Base-by-base conservation (phyloP, 2,113 vertebrate species). In the Micromys minutus region DNA sequence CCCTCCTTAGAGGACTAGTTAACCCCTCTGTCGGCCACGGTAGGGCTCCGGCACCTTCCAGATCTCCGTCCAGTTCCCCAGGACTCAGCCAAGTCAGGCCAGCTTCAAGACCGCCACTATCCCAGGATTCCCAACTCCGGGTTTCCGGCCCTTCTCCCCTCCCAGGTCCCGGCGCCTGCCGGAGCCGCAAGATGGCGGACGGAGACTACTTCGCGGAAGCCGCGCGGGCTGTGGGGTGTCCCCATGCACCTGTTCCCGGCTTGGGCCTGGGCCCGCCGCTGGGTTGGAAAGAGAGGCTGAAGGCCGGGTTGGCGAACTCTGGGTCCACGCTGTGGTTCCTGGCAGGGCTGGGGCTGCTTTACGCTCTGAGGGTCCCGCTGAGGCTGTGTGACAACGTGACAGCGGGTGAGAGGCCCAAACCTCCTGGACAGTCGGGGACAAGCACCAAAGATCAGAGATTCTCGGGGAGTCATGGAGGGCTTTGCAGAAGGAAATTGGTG, bases 371-470 rank as follows among this genome's bases (percentile, higher is more conserved):
- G 98, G 99, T 99, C 96, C 99, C 99, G 91, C 98, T 99, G 96
- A 99, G 99, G 96, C 98, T 99, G 90, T 99, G 99, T 98, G 99
- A 99, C 97, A 98, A 98, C 91, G 98, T 99, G 90, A 98, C 98
- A 94, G 99, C 99, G 97, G 99, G 99, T 99, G 98, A 99, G 98
- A 94, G 93, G 92, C 96, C 74, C 67, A 39, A 34, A 91, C 45
- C 61, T 85, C 42, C 93, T 21, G n/a, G 84, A 61, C 31, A 71
- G 84, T 74, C 36, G 52, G 52, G 61, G 47, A 7, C 55, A 10
- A 76, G 75, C 65, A 42, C 65, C 87, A 5, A 19, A 79, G 85
- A 80, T 29, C 57, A n/a, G 74, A 76, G 87, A 75, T 76, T 34
- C 72, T 45, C 87, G 11, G 1, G 67, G 59, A 75, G 76, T 79